Conservation (phyloP, 1,140 invertebrate genomes). For the Zaprionus africanus region DNA sequence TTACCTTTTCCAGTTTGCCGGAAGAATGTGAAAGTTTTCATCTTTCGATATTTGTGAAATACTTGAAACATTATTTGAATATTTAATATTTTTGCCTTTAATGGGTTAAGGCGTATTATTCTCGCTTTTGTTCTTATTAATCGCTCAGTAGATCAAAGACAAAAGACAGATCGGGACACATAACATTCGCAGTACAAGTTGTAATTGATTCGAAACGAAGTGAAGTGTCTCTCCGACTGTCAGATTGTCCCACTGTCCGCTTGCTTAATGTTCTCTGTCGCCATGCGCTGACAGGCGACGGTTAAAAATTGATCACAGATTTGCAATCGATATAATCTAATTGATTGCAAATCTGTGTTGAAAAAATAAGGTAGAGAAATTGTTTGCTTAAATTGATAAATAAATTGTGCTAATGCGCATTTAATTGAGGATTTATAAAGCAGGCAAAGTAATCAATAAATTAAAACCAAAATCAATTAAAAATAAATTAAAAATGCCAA, state of each 20-base stretch:
- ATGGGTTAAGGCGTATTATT: conserved; percentile 35
- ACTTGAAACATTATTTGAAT: neutral
- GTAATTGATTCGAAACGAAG: conserved; percentile 73
- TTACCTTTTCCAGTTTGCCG: conserved; percentile 4
- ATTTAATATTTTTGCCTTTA: neutral
- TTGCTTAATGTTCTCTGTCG: conserved; percentile 58
- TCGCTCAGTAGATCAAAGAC: conserved; percentile 47
- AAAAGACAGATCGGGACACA: conserved; percentile 57
- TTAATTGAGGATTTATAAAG: conserved; percentile 35
- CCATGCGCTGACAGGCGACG: conserved; percentile 62
- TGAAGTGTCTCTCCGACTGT: conserved; percentile 47
- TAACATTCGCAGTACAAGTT: conserved; percentile 55
- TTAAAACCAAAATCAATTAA: conserved; percentile 21
- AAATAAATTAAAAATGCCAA: neutral
- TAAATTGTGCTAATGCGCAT: conserved; percentile 41
- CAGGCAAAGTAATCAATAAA: conserved; percentile 13
- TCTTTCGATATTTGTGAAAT: neutral
- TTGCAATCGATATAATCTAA: conserved; percentile 61
- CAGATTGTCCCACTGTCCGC: neutral
- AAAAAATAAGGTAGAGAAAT: conserved; percentile 53
- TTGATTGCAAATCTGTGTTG: conserved; percentile 43
- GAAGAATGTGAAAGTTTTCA: neutral
- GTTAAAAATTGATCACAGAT: conserved; percentile 63
- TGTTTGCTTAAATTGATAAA: conserved; percentile 46
- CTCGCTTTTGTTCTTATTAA: conserved; percentile 37